Evolutionary conservation across 1,140 invertebrate genomes (phyloP).

Genomic region (Drosophila ananassae): DNA sequence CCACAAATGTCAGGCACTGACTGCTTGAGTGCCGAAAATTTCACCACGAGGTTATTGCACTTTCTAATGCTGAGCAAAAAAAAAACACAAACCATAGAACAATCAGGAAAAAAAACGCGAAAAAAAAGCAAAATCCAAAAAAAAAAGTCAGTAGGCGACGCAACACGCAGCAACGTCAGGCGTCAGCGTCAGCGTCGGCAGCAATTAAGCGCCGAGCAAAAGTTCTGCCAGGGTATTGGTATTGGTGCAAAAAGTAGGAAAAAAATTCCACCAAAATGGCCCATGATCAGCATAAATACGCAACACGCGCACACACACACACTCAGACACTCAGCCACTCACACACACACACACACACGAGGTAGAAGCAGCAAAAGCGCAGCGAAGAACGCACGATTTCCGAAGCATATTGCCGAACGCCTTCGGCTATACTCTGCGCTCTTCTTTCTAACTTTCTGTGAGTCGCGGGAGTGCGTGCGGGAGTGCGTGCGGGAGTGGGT

Average conservation of each 20-base stretch:
- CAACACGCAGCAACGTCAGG: conserved; percentile 42
- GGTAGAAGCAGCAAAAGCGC: conserved; percentile 46
- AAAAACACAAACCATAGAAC: conserved; percentile 35
- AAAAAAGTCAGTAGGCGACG: conserved; percentile 49
- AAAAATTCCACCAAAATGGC: conserved; percentile 57
- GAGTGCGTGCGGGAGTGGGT: conserved; percentile 29
- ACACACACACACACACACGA: conserved; percentile 33
- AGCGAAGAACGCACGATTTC: conserved; percentile 35
- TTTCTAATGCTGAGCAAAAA: conserved; percentile 55
- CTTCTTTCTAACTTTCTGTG: neutral
- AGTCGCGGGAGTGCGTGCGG: conserved; percentile 9
- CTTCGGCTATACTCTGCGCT: conserved; percentile 49
- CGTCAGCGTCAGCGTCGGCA: neutral
- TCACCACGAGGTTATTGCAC: conserved; percentile 76
- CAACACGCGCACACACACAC: conserved; percentile 56
- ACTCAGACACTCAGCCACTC: neutral
- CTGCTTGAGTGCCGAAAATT: conserved; percentile 42
- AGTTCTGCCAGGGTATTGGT: conserved; percentile 21
- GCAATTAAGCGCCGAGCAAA: conserved; percentile 58
- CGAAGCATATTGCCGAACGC: conserved; percentile 25
- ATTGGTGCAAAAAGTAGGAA: conserved; percentile 66
- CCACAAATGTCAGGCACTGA: conserved; percentile 47
- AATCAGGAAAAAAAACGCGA: conserved; percentile 31
- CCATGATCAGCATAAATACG: conserved; percentile 79
- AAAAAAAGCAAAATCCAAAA: conserved; percentile 11